Conservation (phyloP, 2,113 vertebrate genomes). For the Carettochelys insculpta region DNA sequence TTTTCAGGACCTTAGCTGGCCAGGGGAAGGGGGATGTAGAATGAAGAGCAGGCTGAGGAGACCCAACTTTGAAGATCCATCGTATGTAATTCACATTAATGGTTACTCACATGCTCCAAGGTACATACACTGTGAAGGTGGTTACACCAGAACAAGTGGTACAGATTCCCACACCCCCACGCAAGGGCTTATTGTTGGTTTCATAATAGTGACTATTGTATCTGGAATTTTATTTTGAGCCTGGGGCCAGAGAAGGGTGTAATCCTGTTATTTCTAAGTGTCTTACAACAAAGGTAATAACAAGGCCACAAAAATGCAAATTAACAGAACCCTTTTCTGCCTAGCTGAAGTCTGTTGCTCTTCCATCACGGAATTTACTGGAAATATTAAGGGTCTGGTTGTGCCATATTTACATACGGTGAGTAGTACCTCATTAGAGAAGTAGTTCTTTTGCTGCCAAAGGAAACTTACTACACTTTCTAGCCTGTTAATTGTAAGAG, state of each 20-base stretch:
- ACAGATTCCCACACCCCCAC: neutral
- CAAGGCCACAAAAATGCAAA: neutral
- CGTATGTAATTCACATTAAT: neutral
- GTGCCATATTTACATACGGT: neutral
- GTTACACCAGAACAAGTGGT: neutral
- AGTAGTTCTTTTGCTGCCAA: neutral
- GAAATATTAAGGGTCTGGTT: neutral
- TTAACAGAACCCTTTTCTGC: neutral
- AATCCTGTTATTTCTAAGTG: neutral
- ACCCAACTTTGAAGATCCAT: neutral
- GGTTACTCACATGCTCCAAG: neutral
- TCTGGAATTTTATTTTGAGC: neutral
- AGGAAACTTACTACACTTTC: neutral
- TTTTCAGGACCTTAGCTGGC: too few relatives aligned
- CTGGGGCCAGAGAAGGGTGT: neutral
- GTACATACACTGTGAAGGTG: too few relatives aligned
- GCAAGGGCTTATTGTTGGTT: neutral
- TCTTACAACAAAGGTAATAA: too few relatives aligned
- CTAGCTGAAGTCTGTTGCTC: neutral
- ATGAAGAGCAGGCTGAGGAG: neutral
- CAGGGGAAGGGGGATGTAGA: neutral
- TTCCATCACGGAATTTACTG: neutral
- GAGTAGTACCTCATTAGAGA: neutral
- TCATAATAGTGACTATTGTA: neutral
- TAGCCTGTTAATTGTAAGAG: too few relatives aligned